A percentile compares a stretch with the other conserved stretches of the same genome.
Evolutionary conservation across 1,140 invertebrate species (phyloP).

Genomic region (Platyscapa corneri): DNA sequence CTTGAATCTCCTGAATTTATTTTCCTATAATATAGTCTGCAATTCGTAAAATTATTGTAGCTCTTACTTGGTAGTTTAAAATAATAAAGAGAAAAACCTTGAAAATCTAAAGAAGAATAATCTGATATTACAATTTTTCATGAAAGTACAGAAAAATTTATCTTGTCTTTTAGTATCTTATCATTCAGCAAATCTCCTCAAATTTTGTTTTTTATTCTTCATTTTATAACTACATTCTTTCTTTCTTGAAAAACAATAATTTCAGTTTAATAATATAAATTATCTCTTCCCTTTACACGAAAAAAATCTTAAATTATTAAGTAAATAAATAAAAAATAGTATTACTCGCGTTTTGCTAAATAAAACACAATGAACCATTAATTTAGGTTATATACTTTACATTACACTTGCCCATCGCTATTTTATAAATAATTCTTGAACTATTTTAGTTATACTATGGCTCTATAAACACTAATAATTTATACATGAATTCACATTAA

Average conservation of each 20-base stretch:
- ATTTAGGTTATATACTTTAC: background rate
- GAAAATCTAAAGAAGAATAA: background rate
- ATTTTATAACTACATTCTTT: background rate
- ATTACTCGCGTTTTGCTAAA: background rate
- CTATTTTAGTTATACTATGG: background rate
- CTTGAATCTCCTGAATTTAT: background rate
- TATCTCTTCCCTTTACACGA: background rate
- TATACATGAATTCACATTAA: background rate
- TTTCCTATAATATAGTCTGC: background rate
- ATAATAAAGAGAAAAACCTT: background rate
- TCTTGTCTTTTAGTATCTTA: background rate
- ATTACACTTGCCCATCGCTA: too few species aligned
- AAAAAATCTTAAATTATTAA: too few species aligned
- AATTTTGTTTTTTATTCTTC: background rate
- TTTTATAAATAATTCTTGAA: background rate
- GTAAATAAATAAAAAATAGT: background rate
- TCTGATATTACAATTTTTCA: background rate
- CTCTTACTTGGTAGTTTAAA: background rate
- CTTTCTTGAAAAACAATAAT: background rate
- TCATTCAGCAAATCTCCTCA: background rate
- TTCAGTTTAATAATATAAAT: background rate
- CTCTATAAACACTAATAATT: background rate
- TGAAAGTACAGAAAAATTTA: background rate
- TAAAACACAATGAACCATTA: background rate
- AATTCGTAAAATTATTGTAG: constrained; percentile 3